Evolutionary conservation across 2,888 invertebrate species (phyloP), one percentile per base, ranked within the genome.

Genomic region (Pheosia tremula): DNA sequence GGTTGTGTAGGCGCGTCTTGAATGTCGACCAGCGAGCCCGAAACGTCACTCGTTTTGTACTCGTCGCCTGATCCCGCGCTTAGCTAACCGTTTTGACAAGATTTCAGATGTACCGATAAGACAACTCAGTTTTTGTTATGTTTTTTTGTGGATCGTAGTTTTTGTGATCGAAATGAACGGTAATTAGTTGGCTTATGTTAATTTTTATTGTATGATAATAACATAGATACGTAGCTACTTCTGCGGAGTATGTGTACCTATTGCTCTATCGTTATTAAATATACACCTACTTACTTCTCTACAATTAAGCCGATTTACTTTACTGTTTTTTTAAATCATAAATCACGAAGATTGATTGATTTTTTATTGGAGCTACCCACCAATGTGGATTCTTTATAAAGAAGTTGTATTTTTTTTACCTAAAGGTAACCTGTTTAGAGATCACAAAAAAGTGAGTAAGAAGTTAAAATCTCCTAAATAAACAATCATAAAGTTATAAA

Each of bases 21-120:
- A 69, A 56, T 61, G 52, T 66, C 64, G 49, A 61, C n/a, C 41
- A n/a, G 60, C 60, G 72, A 78, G 68, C 68, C 76, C 78, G 81
- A 75, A 83, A 79, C 81, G 85, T 85, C 89, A 82, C 79, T 89
- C 88, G 89, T 91, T 92, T 92, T 91, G 91, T 91, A 83, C 83
- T 88, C 86, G 87, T 88, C 89, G 87, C 82, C 83, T 90, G 88
- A 92, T 91, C 89, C 85, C 82, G 86, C 83, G 89, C 89, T 93
- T 90, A 92, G 87, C 91, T 93, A 92, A 93, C 91, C 91, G 91
- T 91, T 92, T 90, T 90, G 93, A 92, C 92, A 91, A 86, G 85
- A 88, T 89, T 90, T 86, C 71, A 84, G 90, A 92, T 90, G 83
- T 80, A 78, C 67, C 79, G 88, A 89, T 87, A 87, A 84, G 78